Evolutionary conservation across 2,797 vertebrate species (phyloP), one percentile per base, ranked within the genome.

Genomic region (Amblyopsis hoosieri): DNA sequence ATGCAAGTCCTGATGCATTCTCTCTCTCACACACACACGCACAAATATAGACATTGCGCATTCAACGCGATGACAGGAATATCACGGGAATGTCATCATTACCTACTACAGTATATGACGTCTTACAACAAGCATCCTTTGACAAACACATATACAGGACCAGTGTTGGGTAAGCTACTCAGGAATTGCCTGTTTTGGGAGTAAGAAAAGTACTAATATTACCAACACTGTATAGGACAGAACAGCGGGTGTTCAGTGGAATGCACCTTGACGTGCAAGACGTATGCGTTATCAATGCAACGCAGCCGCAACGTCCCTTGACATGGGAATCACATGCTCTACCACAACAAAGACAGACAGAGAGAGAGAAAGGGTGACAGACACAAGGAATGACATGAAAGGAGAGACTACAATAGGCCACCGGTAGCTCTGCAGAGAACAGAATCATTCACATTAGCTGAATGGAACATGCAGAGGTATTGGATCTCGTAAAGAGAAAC

Each of bases 381-480:
- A 57, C 7, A 55, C 31, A 4, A 33, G 73, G 69, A 49, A 42
- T 67, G 33, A 61, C 14, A 61, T 5, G 23, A 11, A 31, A 13
- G 9, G 47, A 12, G 15, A 71, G 69, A 73, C 47, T 54, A 51
- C 69, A 69, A 64, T 12, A 56, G 5, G 60, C 57, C 6, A 63
- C 62, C 11, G 69, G 69, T 74, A 62, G 79, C 74, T 74, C 33
- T 75, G 67, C 49, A 79, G 42, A 80, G 60, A 60, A 45, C 63
- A 60, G 49, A 78, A 84, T n/a, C 73, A 79, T 64, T 72, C 56
- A 73, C 12, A 42, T 19, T 49, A 73, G 62, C 47, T 81, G 66
- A 78, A 79, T 67, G 69, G 78, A 83, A 79, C 76, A 71, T 68
- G 69, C 70, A 62, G 54, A 76, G 74, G 75, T 67, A 85, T 76